These are phyloP conservation scores for Dasyornis broadbenti DNA, from an alignment of 2,113 vertebrate species.

Conservation along the genomic window DNA sequence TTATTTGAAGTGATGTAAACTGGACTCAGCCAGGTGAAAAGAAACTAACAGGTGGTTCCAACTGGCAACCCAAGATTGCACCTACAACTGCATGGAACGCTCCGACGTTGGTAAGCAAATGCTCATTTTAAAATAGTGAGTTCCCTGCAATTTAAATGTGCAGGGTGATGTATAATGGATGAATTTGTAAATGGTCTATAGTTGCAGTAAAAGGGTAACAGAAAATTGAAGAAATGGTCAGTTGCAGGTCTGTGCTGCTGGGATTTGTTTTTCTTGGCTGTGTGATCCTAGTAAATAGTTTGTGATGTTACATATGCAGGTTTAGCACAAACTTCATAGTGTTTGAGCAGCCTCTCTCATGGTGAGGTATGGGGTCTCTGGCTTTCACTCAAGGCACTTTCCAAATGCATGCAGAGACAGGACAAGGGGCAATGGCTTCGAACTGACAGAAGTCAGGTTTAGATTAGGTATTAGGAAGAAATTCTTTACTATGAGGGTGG, in stretches of 20 bases:
- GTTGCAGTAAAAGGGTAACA: neutral
- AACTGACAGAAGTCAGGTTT: neutral
- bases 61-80: slow-evolving; percentile 94
- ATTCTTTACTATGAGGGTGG: neutral
- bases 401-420: neutral
- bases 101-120: slow-evolving; percentile 87
- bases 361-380: neutral
- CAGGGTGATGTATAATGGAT: neutral
- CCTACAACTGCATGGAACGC: slow-evolving; percentile 94
- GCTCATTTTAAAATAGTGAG: neutral
- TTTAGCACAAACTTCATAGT: neutral
- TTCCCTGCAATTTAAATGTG: neutral
- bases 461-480: neutral
- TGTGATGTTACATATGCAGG: neutral
- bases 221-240: neutral
- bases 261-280: neutral
- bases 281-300: neutral
- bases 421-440: neutral
- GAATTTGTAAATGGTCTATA: neutral
- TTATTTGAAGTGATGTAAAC: slow-evolving; percentile 87
- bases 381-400: neutral
- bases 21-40: slow-evolving; percentile 96
- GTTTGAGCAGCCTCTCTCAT: neutral
- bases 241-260: neutral
- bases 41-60: slow-evolving; percentile 91